Conservation (phyloP, 2,113 vertebrate genomes). For the Phylloscopus whistleri region DNA sequence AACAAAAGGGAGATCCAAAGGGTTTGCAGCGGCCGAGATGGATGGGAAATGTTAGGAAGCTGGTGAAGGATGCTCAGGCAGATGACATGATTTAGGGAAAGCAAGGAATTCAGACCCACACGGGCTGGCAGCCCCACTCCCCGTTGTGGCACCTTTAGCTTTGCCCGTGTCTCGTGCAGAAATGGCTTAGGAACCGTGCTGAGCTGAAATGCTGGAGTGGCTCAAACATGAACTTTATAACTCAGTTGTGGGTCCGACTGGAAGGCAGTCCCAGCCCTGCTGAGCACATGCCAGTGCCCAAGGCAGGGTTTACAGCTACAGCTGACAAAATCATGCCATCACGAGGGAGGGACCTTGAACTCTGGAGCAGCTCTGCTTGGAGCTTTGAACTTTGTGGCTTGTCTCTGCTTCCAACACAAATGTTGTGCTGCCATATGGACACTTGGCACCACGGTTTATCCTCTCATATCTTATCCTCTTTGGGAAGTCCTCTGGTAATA, state of each 20-base stretch:
- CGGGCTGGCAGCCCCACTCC: neutral
- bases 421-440: neutral
- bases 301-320: neutral
- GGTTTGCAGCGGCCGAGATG: constrained; percentile 40
- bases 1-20: constrained; percentile 66
- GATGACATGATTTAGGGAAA: constrained; percentile 54
- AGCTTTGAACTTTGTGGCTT: constrained; percentile 34
- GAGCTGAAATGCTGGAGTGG: neutral
- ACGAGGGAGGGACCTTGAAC: constrained; percentile 11
- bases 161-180: rapidly evolving
- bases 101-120: neutral
- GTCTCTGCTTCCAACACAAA: neutral
- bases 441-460: neutral
- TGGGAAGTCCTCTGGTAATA: constrained; percentile 7
- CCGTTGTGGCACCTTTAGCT: neutral
- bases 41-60: constrained; percentile 56
- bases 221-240: neutral
- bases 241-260: rapidly evolving
- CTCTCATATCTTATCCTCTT: constrained; percentile 25
- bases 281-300: neutral
- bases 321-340: neutral
- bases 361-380: neutral
- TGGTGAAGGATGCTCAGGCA: constrained; percentile 53
- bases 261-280: neutral
- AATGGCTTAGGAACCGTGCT: neutral